Evolutionary conservation across 2,113 vertebrate species (phyloP).

Genomic region (Entelurus aequoreus): DNA sequence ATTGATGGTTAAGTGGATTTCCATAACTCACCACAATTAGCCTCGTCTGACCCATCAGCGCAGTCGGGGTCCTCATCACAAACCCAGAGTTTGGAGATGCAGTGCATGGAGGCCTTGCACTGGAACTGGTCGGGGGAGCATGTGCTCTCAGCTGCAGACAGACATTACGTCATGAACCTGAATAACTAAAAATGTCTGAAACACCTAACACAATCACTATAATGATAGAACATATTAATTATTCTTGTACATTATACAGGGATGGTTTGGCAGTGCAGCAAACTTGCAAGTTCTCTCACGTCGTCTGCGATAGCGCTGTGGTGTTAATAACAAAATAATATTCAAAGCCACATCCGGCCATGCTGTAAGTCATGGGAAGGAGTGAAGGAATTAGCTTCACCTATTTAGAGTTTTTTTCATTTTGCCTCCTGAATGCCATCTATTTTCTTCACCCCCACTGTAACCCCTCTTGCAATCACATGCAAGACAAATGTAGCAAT

Average conservation of each 20-base stretch:
- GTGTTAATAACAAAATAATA: conserved; percentile 42
- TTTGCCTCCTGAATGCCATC: conserved; percentile 19
- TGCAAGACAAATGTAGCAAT: conserved; percentile 49
- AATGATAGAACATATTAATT: not conserved
- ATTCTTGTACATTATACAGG: conserved; percentile 5
- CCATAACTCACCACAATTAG: conserved; percentile 88
- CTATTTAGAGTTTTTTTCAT: conserved; percentile 45
- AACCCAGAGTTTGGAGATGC: conserved; percentile 97
- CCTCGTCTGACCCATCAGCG: conserved; percentile 93
- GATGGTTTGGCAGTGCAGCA: not conserved
- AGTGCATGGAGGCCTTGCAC: conserved; percentile 95
- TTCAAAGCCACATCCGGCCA: conserved; percentile 48
- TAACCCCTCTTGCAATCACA: conserved; percentile 48
- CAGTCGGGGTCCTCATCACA: conserved; percentile 97
- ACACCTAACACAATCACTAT: not conserved
- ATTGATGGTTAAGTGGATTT: conserved; percentile 48
- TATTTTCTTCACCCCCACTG: conserved; percentile 2
- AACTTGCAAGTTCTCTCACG: conserved; percentile 3
- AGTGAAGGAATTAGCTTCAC: conserved; percentile 46
- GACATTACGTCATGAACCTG: not conserved
- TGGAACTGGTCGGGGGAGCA: conserved; percentile 98
- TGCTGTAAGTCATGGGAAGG: conserved; percentile 28
- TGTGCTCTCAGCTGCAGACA: conserved; percentile 89
- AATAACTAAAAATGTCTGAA: not conserved
- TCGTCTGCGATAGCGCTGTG: conserved; percentile 25